phyloP scores from a whole-genome alignment of 2,797 vertebrate species.

The Cottoperca gobio region DNA sequence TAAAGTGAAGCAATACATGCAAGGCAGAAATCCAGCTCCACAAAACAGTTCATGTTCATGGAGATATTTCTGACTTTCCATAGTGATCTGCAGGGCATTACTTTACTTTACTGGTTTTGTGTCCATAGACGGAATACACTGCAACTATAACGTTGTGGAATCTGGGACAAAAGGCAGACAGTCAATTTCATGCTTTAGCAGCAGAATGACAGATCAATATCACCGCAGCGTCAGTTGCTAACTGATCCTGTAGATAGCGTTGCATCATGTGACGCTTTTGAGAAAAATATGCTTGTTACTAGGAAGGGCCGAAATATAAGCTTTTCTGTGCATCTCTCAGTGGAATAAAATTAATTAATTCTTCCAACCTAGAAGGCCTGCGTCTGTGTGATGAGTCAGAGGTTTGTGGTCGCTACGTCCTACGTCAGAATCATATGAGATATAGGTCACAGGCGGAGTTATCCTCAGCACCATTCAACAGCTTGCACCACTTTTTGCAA shows the following conservation, averaged over 20 bases:
- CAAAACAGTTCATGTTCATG: conserved; percentile 15
- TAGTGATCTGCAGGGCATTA: conserved; percentile 11
- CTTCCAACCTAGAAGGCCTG: conserved; percentile 51
- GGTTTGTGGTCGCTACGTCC: conserved; percentile 56
- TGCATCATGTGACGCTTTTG: conserved; percentile 41
- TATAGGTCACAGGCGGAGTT: conserved; percentile 67
- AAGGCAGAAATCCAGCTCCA: conserved; percentile 5
- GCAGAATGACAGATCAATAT: conserved; percentile 57
- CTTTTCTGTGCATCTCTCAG: conserved; percentile 30
- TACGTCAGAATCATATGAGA: conserved; percentile 71
- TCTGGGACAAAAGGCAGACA: conserved; percentile 52
- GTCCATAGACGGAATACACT: conserved; percentile 18
- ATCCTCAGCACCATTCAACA: conserved; percentile 40
- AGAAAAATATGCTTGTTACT: conserved; percentile 13
- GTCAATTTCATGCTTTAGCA: conserved; percentile 59
- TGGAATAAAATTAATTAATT: conserved; percentile 32
- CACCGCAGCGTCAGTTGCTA: conserved; percentile 24
- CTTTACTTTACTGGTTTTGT: conserved; percentile 4
- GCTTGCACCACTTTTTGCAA: conserved; percentile 47
- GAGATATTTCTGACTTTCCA: conserved; percentile 6
- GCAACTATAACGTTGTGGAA: conserved; percentile 38
- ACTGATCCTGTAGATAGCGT: conserved; percentile 41
- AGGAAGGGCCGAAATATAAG: conserved; percentile 26
- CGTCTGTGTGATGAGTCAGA: conserved; percentile 73
- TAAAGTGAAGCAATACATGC: not conserved